Evolutionary conservation across 2,888 invertebrate genomes (phyloP), one percentile per base, ranked within the genome.

Genomic region (Apodemia mormo): DNA sequence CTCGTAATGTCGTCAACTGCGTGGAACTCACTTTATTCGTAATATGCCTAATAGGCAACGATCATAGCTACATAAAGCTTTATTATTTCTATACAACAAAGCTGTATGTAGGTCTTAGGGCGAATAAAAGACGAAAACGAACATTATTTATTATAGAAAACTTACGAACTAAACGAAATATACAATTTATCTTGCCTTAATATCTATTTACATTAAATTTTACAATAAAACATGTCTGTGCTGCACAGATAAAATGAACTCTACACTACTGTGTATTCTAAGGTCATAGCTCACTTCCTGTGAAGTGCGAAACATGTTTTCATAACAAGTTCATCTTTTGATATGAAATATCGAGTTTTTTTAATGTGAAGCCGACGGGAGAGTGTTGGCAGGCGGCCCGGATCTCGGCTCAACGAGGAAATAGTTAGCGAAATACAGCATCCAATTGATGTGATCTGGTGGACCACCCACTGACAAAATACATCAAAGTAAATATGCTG

Each of bases 241-340:
- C n/a, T n/a, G n/a, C n/a, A n/a, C n/a, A n/a, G 2, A 8, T 49
- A 49, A 4, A 49, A 49, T 49, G 49, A 49, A 2, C 29, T 58
- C 58, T 30, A 30, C 1, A 10, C 10, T 2, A 58, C 4, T 30
- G 7, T 30, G 10, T 5, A 3, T 10, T 58, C 58, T 30, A 4
- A 10, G 58, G 12, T 58, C 30, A 29, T 30, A 58, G 30, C 58
- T 58, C 29, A 30, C 58, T 58, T 58, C 58, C 58, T 58, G 58
- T 58, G 58, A 12, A 58, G 58, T 58, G 58, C 58, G 58, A 58
- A 58, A 58, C 58, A 58, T 58, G 61, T 61, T 61, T 61, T 61
- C 33, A 61, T 61, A 61, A 61, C 61, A 33, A 61, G 61, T 61
- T 61, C 61, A 61, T 61, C 61, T 61, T 61, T 61, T 61, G 33